Evolutionary conservation across 2,797 vertebrate genomes (phyloP).

Genomic region (Microctenopoma stevenorrisi): DNA sequence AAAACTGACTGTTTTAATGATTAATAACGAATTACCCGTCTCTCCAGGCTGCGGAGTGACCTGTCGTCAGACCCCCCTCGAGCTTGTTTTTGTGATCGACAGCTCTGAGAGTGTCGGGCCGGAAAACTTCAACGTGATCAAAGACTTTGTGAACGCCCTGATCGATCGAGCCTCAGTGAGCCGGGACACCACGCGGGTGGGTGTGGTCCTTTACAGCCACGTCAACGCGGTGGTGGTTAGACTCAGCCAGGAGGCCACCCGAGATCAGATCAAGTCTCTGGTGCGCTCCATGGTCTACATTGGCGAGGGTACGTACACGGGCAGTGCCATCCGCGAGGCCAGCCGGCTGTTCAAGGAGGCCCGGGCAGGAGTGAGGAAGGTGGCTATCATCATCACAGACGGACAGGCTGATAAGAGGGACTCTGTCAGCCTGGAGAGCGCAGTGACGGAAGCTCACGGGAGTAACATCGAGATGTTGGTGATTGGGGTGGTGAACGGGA

Average conservation of each 20-base stretch:
- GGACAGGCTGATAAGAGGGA: conserved; percentile 87
- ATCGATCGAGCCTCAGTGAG: conserved; percentile 80
- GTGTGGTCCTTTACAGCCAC: conserved; percentile 90
- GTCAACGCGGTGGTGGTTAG: conserved; percentile 80
- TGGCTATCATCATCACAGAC: conserved; percentile 88
- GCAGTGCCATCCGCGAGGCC: conserved; percentile 84
- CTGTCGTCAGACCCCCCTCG: conserved; percentile 81
- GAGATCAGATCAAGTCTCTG: conserved; percentile 80
- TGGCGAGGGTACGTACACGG: conserved; percentile 89
- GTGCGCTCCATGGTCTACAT: conserved; percentile 87
- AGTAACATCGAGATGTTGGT: conserved; percentile 85
- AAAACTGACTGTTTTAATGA: too few relatives aligned
- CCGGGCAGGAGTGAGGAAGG: conserved; percentile 79
- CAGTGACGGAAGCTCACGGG: conserved; percentile 74
- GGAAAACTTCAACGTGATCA: conserved; percentile 86
- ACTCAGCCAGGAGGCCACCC: conserved; percentile 76
- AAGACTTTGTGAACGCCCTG: conserved; percentile 87
- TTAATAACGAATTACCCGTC: too few relatives aligned
- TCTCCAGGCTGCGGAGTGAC: conserved; percentile 68
- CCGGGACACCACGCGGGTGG: conserved; percentile 75
- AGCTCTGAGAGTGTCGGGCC: conserved; percentile 91
- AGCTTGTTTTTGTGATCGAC: conserved; percentile 92
- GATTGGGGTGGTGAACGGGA: conserved; percentile 86
- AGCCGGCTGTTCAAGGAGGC: conserved; percentile 78
- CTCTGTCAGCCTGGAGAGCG: conserved; percentile 72